Conservation (phyloP, 2,113 vertebrate species). For the Elgaria multicarinata region DNA sequence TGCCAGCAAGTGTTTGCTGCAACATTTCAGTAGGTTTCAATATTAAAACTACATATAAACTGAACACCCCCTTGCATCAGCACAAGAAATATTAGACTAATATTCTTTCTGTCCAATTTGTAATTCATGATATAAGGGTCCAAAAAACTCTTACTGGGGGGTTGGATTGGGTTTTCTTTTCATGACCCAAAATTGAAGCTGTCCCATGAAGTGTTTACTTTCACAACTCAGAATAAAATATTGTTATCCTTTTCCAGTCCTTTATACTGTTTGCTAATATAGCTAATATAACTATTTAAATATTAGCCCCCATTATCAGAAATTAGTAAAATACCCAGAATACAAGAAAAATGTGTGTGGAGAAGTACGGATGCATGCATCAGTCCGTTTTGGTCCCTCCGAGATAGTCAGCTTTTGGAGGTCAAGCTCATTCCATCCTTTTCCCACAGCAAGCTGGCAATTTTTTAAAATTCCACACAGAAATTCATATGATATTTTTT, state of each 20-base stretch:
- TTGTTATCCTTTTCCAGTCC: no score
- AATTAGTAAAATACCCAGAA: not conserved
- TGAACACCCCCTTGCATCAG: not conserved
- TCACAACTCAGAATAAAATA: no score
- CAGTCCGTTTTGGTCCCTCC: no score
- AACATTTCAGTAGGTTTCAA: not conserved
- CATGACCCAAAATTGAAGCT: not conserved
- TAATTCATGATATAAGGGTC: not conserved
- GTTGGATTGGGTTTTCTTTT: not conserved
- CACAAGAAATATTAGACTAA: constrained; percentile 27
- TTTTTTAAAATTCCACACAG: no score
- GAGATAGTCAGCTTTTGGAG: no score
- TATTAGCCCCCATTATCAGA: not conserved
- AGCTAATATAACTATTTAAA: not conserved
- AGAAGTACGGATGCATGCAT: not conserved
- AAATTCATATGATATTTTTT: no score
- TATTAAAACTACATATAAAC: not conserved
- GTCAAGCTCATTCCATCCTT: no score
- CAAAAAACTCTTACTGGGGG: not conserved
- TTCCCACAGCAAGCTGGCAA: no score
- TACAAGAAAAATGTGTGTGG: not conserved
- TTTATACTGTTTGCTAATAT: not conserved
- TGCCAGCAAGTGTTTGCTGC: constrained; percentile 35
- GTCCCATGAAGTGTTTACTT: not conserved
- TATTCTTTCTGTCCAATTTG: constrained; percentile 11